Evolutionary conservation across 92 coral and sea anemone species (phyloP).

Genomic region (Epizoanthus illoricatus): DNA sequence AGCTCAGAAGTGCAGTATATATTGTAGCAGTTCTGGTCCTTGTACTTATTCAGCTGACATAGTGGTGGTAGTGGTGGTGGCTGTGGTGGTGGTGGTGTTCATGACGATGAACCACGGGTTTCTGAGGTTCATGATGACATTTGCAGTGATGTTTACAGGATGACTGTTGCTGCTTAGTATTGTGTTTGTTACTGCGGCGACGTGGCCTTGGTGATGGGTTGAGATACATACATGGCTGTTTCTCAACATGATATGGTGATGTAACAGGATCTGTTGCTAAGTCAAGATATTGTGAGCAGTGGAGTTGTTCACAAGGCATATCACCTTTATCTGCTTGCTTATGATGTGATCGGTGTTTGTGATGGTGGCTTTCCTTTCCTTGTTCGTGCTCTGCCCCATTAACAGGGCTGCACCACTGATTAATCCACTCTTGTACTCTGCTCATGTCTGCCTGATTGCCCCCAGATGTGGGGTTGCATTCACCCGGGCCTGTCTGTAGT

Average conservation of each 20-base stretch:
- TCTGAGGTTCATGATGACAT: constrained; percentile 58
- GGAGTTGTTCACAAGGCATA: constrained; percentile 52
- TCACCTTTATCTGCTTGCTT: constrained; percentile 58
- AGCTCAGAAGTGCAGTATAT: too few species aligned
- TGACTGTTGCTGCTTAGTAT: constrained; percentile 55
- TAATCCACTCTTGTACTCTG: constrained; percentile 75
- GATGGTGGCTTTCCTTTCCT: constrained; percentile 52
- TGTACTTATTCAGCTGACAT: constrained; percentile 50
- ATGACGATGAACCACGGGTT: constrained; percentile 71
- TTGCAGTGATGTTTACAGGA: constrained; percentile 60
- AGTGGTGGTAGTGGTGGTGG: constrained; percentile 97
- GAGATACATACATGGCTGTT: constrained; percentile 63
- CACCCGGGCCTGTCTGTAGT: constrained; percentile 97
- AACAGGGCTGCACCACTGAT: constrained; percentile 60
- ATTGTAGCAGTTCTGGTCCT: too few species aligned
- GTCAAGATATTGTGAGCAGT: constrained; percentile 82
- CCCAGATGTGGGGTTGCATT: constrained; percentile 64
- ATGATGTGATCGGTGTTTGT: constrained; percentile 65
- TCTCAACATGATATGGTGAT: constrained; percentile 82
- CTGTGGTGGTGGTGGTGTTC: constrained; percentile 92
- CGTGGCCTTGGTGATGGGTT: constrained; percentile 75
- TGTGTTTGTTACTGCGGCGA: constrained; percentile 56
- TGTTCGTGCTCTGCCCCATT: constrained; percentile 54
- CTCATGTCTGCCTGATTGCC: constrained; percentile 58
- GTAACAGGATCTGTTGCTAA: constrained; percentile 87